Evolutionary conservation across 2,113 vertebrate genomes (phyloP), one percentile per base, ranked within the genome.

Genomic region (Mixornis gularis): DNA sequence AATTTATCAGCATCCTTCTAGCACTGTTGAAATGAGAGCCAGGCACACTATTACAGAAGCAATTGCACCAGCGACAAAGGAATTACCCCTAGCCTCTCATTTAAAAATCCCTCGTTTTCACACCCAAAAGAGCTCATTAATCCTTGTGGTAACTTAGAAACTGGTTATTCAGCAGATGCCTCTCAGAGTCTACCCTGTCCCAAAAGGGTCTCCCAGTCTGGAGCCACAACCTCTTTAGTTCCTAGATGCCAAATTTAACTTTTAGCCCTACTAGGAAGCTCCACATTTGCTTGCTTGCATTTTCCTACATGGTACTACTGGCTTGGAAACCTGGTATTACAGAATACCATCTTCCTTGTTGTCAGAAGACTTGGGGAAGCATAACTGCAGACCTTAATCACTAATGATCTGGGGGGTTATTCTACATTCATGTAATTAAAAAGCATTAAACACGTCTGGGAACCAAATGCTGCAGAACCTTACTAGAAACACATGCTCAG

Each of bases 1-100:
- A 76, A 80, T 94, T 87, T 89, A 94, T 94, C 93, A 92, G 68
- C 55, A 65, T 77, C 74, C 59, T 82, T 85, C 81, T 18, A 79
- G 53, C 89, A 49, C n/a, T 38, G 40, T 24, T 91, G 78, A 91
- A 94, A 79, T 30, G 2, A 92, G 72, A 92, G 27, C 32, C 12
- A 4, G 46, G 43, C 74, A 82, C n/a, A 60, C 81, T 66, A 85
- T 43, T 79, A 69, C 74, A 89, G 79, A 92, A 94, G 34, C 55
- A 91, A 94, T 63, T 69, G 81, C 70, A 76, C 46, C 55, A 65
- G 32, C 38, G 38, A 91, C 79, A 91, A 79, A 85, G 19, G 71
- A 66, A 87, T 87, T 85, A 87, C 74, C 55, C 76, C 82, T 51
- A 30, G 34, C 26, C 40, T 95, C 48, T 72, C n/a, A 25, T 86